Evolutionary conservation across 2,888 invertebrate genomes (phyloP), one percentile per base, ranked within the genome.

Genomic region (Drosophila kokeensis): DNA sequence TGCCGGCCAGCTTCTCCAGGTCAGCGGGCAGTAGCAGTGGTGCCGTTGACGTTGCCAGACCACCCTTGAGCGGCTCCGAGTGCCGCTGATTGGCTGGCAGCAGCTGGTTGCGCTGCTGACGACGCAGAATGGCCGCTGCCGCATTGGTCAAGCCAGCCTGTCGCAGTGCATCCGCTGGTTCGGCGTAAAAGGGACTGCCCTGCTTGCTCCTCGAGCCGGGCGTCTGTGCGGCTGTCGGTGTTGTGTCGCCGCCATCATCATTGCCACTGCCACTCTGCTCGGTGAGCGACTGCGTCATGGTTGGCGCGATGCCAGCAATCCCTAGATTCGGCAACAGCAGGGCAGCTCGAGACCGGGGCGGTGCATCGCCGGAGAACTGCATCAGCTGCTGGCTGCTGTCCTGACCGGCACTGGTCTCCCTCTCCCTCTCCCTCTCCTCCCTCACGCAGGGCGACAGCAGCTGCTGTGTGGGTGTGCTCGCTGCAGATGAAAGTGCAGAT

Each of bases 151-250:
- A 67, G 54, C 92, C 92, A 45, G 92, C 92, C 70, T 92, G 93
- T 89, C 95, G 95, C 65, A 97, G 94, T 32, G 97, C 95, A 93
- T 98, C 98, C 15, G 97, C 97, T 34, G 98, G 98, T 93, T 98
- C 97, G 3, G 97, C 97, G 91, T 98, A 98, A 90, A 97, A 97
- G 1, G 97, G 97, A 92, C 97, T 97, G 18, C 96, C 96, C 91
- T 97, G 96, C 80, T 97, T 96, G 72, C 93, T 93, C 48, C 93
- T 90, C 11, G 90, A 92, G 0, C 90, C 80, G 0, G 81, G 83
- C 1, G 85, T 85, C 50, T 89, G 87, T 24, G 87, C 92, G 13
- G 91, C 91, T 2, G 92, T 93, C 36, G 93, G 93, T 38, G 93
- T 93, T 13, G 89, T 91, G 27, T 90, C 92, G 7, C 90, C 92